phyloP scores from a whole-genome alignment of 2,797 vertebrate species.

The Micropoecilia bifurca region DNA sequence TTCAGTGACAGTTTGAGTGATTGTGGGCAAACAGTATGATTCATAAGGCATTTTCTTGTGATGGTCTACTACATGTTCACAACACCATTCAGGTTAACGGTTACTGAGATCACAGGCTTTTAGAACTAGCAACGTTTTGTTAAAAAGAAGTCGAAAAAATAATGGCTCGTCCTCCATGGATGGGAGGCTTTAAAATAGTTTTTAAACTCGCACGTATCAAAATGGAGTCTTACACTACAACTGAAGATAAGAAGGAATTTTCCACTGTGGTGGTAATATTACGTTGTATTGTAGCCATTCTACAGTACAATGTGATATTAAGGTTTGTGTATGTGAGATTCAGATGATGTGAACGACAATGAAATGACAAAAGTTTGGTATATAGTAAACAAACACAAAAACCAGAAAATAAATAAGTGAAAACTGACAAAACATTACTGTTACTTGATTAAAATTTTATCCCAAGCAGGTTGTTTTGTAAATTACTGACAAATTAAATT shows the following conservation, averaged over 20 bases:
- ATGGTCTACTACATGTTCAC: conserved; percentile 23
- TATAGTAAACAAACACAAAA: not conserved
- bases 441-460: not conserved
- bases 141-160: not conserved
- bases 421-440: not conserved
- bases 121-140: not conserved
- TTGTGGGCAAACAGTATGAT: conserved; percentile 19
- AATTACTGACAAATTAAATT: not conserved
- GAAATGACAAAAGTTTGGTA: too few species aligned
- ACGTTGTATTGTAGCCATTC: not conserved
- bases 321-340: not conserved
- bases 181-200: conserved; percentile 3
- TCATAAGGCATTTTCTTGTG: conserved; percentile 37
- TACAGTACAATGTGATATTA: not conserved
- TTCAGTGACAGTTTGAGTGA: conserved; percentile 22
- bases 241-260: not conserved
- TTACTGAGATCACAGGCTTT: not conserved
- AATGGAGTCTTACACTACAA: not conserved
- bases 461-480: not conserved
- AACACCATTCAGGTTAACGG: not conserved
- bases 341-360: not conserved
- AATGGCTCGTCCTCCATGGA: not conserved
- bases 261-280: not conserved
- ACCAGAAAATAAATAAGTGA: not conserved
- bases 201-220: not conserved